Percentiles rank a stretch among this genome's conserved stretches.
These are phyloP conservation scores for Scomber scombrus DNA, from an alignment of 2,113 vertebrate genomes.

Conservation along the genomic window DNA sequence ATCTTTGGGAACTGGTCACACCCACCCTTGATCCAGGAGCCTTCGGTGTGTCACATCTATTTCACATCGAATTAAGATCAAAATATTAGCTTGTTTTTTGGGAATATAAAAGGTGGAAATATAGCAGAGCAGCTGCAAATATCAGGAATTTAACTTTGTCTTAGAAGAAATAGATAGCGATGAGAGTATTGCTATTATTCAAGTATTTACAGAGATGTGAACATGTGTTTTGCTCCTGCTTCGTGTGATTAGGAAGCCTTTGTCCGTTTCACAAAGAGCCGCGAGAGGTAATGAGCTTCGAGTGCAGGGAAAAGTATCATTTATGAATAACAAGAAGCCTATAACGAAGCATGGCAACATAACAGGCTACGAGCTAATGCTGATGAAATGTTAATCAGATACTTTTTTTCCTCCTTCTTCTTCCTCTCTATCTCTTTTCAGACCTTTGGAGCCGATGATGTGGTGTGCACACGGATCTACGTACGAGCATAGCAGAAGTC, in stretches of 20 bases:
- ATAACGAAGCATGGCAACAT: too few species aligned
- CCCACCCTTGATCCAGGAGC: conserved; percentile 9
- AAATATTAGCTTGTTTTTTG: not conserved
- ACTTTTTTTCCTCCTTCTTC: not conserved
- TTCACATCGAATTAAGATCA: conserved; percentile 13
- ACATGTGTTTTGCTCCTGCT: too few species aligned
- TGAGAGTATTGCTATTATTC: too few species aligned
- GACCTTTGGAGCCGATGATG: conserved; percentile 94
- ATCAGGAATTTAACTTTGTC: too few species aligned
- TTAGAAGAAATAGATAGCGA: too few species aligned
- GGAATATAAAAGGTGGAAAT: not conserved
- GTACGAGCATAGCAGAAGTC: conserved; percentile 84
- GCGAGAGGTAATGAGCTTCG: too few species aligned
- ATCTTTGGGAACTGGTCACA: conserved; percentile 45
- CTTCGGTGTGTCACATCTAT: conserved; percentile 8
- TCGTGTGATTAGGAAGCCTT: too few species aligned
- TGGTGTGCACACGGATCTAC: conserved; percentile 95
- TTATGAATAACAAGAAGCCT: too few species aligned
- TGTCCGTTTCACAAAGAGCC: too few species aligned
- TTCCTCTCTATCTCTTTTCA: conserved; percentile 77
- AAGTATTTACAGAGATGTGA: too few species aligned
- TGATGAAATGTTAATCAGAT: not conserved
- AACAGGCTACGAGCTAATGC: too few species aligned
- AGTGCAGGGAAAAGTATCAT: too few species aligned
- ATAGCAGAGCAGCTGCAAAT: not conserved